Evolutionary conservation across 2,888 invertebrate species (phyloP).

Genomic region (Drosophila histrio): DNA sequence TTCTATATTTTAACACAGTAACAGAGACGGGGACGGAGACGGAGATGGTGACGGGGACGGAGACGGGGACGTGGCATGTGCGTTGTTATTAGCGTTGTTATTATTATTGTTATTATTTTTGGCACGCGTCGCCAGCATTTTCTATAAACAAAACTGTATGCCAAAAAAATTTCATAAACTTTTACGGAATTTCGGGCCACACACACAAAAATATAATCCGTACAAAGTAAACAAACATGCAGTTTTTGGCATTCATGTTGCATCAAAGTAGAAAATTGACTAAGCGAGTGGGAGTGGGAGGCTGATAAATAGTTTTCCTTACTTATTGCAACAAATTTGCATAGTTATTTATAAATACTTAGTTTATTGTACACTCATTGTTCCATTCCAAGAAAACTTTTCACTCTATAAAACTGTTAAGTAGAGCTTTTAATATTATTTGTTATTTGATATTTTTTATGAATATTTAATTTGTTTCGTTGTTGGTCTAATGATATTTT

Average conservation of each 20-base stretch:
- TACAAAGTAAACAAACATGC: constrained; percentile 53
- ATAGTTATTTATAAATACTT: not conserved
- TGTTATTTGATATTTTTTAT: no score
- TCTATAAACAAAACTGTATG: constrained; percentile 65
- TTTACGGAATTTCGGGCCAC: constrained; percentile 55
- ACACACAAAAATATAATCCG: constrained; percentile 36
- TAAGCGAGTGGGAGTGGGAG: not conserved
- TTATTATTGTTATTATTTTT: constrained; percentile 78
- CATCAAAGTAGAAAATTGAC: not conserved
- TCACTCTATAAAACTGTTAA: not conserved
- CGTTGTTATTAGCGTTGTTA: constrained; percentile 62
- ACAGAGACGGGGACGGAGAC: constrained; percentile 1
- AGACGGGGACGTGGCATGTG: constrained; percentile 27
- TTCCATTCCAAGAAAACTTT: not conserved
- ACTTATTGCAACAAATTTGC: not conserved
- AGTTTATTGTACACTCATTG: not conserved
- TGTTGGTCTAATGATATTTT: no score
- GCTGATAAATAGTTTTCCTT: constrained; percentile 1
- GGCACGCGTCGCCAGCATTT: constrained; percentile 73
- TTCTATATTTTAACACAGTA: constrained; percentile 68
- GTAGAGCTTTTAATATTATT: no score
- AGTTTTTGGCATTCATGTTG: constrained; percentile 25
- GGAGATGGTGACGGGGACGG: constrained; percentile 2
- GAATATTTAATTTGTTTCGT: no score
- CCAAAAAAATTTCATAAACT: constrained; percentile 60